Base-by-base conservation (phyloP, 2,888 invertebrate genomes). In the Polydrusus tereticollis region DNA sequence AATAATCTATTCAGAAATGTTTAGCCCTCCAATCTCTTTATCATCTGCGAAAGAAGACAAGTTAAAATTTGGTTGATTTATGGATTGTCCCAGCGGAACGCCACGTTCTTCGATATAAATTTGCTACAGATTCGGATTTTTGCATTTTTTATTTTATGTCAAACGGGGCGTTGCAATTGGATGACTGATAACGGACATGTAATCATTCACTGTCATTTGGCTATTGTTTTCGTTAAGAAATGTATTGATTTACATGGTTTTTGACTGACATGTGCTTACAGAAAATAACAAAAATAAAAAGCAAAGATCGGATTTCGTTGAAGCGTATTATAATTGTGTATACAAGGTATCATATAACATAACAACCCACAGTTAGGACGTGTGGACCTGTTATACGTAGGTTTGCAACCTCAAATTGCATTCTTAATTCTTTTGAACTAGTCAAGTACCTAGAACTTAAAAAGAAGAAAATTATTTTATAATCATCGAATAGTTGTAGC, bases 31-130 rank as follows among this genome's bases (percentile, higher is more conserved):
- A 74, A 77, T 77, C 77, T 76, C 76, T 78, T 77, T 77, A 77
- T 78, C 77, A 77, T 78, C 76, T 71, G 74, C 66, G 76, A 76
- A 77, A 77, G 78, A 76, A 77, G 78, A 77, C 78, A 78, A 77
- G 77, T 75, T 75, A 77, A 78, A 80, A 78, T 80, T 78, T 78
- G 76, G 76, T 79, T 80, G 80, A 80, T 80, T 80, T 80, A 80
- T 80, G 78, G 77, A 77, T 69, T 77, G 72, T 75, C 76, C 77
- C 70, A 72, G 74, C 73, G 77, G 50, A 69, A 62, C 69, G 50
- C 33, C 18, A 62, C 26, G 29, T 70, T 43, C 60, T 45, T 14
- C 55, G 47, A 50, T 72, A 52, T 60, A n/a, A 55, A 38, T 57
- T 65, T 38, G 52, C 38, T 50, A 29, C 47, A 33, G 38, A 63